phyloP scores from a whole-genome alignment of 2,888 invertebrate species.

The Trissolcus japonicus region DNA sequence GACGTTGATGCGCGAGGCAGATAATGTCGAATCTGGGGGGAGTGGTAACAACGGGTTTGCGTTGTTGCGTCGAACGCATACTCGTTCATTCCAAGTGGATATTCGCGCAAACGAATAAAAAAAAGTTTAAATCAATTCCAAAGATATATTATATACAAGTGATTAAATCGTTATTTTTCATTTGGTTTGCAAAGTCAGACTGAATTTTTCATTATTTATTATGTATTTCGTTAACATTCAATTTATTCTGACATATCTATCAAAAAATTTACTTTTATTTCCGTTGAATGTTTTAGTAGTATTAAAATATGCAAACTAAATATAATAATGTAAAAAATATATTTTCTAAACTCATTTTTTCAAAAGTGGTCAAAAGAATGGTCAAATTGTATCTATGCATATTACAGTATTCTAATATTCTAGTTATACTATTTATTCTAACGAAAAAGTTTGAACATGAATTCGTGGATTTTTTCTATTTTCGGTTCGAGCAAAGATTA shows the following conservation, averaged over 20 bases:
- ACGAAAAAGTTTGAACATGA: conserved; percentile 40
- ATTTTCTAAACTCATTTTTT: no score
- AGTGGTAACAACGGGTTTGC: conserved; percentile 56
- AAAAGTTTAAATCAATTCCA: conserved; percentile 49
- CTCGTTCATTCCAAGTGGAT: conserved; percentile 24
- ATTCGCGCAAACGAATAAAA: conserved; percentile 31
- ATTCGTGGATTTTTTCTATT: not conserved
- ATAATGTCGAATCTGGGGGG: conserved; percentile 43
- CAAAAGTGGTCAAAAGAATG: no score
- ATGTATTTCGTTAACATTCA: not conserved
- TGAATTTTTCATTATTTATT: conserved; percentile 16
- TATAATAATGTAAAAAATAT: no score
- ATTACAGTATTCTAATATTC: no score
- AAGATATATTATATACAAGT: conserved; percentile 26
- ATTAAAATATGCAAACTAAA: no score
- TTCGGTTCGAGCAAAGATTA: conserved; percentile 33
- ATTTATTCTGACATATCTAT: not conserved
- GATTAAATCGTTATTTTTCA: conserved; percentile 47
- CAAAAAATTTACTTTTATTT: no score
- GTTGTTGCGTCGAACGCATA: conserved; percentile 49
- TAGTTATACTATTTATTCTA: no score
- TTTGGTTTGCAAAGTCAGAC: conserved; percentile 22
- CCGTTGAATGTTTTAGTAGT: no score
- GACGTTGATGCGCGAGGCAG: conserved; percentile 51
- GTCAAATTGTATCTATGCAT: no score